phyloP scores from a whole-genome alignment of 2,888 invertebrate species.

The Acanthosepion lycidas region DNA sequence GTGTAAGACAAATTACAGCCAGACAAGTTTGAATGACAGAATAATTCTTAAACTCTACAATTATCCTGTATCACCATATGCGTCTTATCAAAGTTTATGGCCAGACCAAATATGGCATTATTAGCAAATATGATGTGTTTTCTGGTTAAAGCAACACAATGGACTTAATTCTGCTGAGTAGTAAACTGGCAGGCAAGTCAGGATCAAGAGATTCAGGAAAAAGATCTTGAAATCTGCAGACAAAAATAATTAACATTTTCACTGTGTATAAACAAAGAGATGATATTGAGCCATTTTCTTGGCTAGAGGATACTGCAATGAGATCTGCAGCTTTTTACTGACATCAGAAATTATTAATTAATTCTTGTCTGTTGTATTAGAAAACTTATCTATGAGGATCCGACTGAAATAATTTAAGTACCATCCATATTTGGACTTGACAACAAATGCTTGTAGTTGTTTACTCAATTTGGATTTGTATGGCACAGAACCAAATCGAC shows the following conservation, averaged over 20 bases:
- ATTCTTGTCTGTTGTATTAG: not conserved
- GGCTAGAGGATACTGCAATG: not conserved
- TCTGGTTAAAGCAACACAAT: not conserved
- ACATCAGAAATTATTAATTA: too few species aligned
- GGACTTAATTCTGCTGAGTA: not conserved
- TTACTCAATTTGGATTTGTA: too few species aligned
- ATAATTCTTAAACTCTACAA: not conserved
- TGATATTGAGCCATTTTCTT: not conserved
- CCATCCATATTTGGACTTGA: not conserved
- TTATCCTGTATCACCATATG: not conserved
- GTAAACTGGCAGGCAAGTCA: not conserved
- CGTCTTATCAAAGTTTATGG: not conserved
- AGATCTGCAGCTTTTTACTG: not conserved
- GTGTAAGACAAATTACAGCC: not conserved
- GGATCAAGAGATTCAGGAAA: not conserved
- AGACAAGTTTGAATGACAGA: not conserved
- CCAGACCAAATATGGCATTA: not conserved
- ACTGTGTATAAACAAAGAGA: not conserved
- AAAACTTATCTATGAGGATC: not conserved
- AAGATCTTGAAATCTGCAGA: not conserved
- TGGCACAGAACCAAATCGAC: too few species aligned
- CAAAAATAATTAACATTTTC: not conserved
- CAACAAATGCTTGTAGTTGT: too few species aligned
- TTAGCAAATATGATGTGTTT: not conserved
- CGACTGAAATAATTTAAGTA: not conserved